Conservation (phyloP, 2,797 vertebrate species). For the Leptatherina wallacei region DNA sequence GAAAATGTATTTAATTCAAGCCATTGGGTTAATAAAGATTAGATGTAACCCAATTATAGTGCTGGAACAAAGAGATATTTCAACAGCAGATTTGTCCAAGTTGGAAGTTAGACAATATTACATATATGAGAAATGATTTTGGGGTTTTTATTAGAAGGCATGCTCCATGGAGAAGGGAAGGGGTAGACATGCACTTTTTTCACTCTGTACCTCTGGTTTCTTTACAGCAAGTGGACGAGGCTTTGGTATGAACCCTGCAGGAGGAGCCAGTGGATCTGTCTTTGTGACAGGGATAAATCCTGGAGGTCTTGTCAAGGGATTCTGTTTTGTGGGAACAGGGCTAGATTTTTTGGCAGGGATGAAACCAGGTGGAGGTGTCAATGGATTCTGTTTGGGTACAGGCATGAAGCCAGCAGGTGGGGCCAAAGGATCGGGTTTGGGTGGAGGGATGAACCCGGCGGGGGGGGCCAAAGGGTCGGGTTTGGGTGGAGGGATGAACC, state of each 20-base stretch:
- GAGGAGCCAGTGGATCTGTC: constrained; percentile 74
- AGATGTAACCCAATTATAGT: not conserved
- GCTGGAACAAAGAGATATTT: not conserved
- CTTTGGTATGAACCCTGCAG: constrained; percentile 84
- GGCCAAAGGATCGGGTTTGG: constrained; percentile 58
- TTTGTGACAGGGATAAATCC: constrained; percentile 74
- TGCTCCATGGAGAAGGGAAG: constrained; percentile 46
- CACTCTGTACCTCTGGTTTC: constrained; percentile 80
- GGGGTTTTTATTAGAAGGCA: constrained; percentile 41
- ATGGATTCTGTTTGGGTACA: constrained; percentile 54
- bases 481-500: constrained; percentile 58
- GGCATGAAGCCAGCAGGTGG: constrained; percentile 74
- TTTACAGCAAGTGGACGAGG: constrained; percentile 61
- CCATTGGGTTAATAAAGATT: constrained; percentile 1
- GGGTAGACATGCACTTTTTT: constrained; percentile 38
- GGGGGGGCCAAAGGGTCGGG: constrained; percentile 54
- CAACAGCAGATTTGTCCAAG: not conserved
- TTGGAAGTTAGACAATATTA: not conserved
- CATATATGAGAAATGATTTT: constrained; percentile 1
- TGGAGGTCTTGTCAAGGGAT: constrained; percentile 55
- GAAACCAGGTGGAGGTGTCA: constrained; percentile 78
- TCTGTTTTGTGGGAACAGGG: constrained; percentile 56
- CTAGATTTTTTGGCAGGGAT: constrained; percentile 74
- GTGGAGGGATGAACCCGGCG: constrained; percentile 57
- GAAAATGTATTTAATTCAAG: not conserved